Percentiles rank a stretch among this genome's conserved stretches.
These are phyloP conservation scores for Nesidiocoris tenuis DNA, from an alignment of 2,888 invertebrate genomes.

Conservation along the genomic window DNA sequence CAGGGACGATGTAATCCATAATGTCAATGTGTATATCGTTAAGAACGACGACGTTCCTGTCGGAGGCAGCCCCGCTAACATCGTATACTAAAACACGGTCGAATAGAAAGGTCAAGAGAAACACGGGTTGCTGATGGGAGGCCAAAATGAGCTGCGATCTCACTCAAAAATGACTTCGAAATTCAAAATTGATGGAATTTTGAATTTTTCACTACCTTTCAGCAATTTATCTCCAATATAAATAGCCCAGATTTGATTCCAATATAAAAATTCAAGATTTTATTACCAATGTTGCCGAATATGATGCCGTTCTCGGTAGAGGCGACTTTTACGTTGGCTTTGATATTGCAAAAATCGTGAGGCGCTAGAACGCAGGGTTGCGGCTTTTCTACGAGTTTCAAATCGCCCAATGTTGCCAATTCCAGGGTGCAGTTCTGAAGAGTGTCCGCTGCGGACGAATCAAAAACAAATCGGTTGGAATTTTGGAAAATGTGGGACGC, in stretches of 20 bases:
- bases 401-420: slow-evolving; percentile 93
- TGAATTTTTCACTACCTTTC: no score
- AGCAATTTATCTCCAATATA: no score
- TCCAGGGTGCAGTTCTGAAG: slow-evolving; percentile 97
- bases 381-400: slow-evolving; percentile 97
- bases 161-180: no score
- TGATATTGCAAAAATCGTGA: slow-evolving; percentile 95
- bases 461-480: not conserved
- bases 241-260: no score
- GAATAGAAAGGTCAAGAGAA: no score
- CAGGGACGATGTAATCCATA: slow-evolving; percentile 98
- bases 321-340: slow-evolving; percentile 98
- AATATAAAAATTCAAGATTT: no score
- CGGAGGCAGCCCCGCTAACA: slow-evolving; percentile 86
- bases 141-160: no score
- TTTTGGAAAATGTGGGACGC: no score
- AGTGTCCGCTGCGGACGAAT: slow-evolving; percentile 66
- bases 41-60: slow-evolving; percentile 94
- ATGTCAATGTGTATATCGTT: slow-evolving; percentile 99
- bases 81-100: slow-evolving; percentile 79
- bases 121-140: no score
- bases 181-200: no score
- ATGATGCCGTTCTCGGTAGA: slow-evolving; percentile 99
- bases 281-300: slow-evolving; percentile 95
- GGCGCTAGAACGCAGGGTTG: slow-evolving; percentile 93